Base-by-base conservation (phyloP, 2,113 vertebrate genomes). In the Spea bombifrons region DNA sequence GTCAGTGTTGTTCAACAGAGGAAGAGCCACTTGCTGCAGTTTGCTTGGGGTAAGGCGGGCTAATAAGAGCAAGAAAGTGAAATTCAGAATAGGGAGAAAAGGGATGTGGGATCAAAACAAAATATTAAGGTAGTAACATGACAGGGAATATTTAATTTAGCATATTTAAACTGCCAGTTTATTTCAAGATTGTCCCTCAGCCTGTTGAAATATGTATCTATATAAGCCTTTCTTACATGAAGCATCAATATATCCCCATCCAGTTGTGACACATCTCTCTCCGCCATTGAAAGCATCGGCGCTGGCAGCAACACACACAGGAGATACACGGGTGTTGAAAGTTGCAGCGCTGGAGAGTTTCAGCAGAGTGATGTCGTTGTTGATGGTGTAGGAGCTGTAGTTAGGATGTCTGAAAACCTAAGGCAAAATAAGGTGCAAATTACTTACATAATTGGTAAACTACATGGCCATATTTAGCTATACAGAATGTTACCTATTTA, bases 361-460 rank as follows among this genome's bases (percentile, higher is more conserved):
- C 82, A 95, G 84, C 80, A 96, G 90, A 3, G 85, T 80, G 85
- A 96, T 92, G 85, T 95, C 94, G 0, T 93, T 92, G 79, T 83
- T 86, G 68, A 91, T 71, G 17, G 91, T 94, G 75, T 53, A 71
- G 0, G 78, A 1, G 70, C 82, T 92, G 86, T 89, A 96, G 0
- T 53, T 63, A 66, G 91, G 92, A 80, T 96, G 91, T 80, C 84
- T 93, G 89, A 94, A 89, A 49, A 94, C 91, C 95, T 95, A 44
- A 16, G 12, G 67, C 44, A 69, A 47, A 57, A n/a, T n/a, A 70
- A 2, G 30, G 30, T 30, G 30, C 30, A 30, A 30, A 30, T 30
- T 30, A 30, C 30, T 30, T 30, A 30, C 30, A 30, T 30, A 30
- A 30, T 30, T 30, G 30, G 30, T 30, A 30, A 30, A 30, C 30